Base-by-base conservation (phyloP, 2,797 vertebrate genomes). In the Amazona finschi region DNA sequence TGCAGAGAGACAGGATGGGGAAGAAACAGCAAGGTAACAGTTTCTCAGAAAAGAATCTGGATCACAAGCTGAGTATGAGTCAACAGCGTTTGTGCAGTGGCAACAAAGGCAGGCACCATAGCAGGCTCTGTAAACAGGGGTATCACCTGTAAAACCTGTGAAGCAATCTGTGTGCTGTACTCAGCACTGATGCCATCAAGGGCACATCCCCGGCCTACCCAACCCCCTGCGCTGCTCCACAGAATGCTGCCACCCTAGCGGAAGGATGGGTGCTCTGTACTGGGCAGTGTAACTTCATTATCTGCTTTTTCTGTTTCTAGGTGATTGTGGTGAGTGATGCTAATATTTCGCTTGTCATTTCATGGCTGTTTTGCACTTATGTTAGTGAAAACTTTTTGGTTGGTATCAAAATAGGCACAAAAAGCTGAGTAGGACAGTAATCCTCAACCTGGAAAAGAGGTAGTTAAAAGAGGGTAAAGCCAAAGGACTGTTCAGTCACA, bases 221-320 rank as follows among this genome's bases (percentile, higher is more conserved):
- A 17, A 3, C 17, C 17, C 25, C 44, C 85, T 27, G 11, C 7
- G 0, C 61, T 18, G 64, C 76, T 57, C 11, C 3, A 31, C 2
- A 0, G 8, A 27, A 33, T 1, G 9, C 36, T 28, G 3, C 2
- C 43, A 5, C 31, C 2, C 2, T 2, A 1, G 8, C 1, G 33
- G 12, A 58, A 27, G 30, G 9, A 4, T 9, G 49, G 10, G 8
- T 12, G 53, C 46, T 77, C 75, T 19, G 0, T 4, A 1, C 38
- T 2, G 15, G 0, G 7, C 8, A 0, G 3, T 7, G 41, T 4
- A 15, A 27, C 28, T n/a, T 47, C 50, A 0, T 5, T 4, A 2
- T 1, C 49, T 30, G 28, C 41, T 43, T 19, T 22, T 21, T 5
- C 39, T 17, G 3, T 7, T 52, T 16, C 70, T 15, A 36, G 20